Base-by-base conservation (phyloP, 1,140 invertebrate species). In the Leptopilina clavipes region DNA sequence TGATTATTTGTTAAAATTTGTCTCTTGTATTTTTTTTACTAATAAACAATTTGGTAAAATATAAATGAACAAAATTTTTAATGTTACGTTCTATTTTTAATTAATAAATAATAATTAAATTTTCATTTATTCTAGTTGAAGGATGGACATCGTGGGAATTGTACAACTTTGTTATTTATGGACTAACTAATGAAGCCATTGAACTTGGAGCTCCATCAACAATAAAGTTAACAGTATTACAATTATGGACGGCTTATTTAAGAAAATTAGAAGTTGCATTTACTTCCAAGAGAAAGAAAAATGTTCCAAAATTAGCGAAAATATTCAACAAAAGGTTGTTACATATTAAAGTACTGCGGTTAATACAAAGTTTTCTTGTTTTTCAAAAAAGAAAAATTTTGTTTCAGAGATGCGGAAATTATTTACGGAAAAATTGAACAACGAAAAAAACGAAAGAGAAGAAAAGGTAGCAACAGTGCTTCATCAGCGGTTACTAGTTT, bases 231-330 rank as follows among this genome's bases (percentile, higher is more conserved):
- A 92, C 92, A 76, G 85, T 92, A 6, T 89, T 93, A 19, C 92
- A 93, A 77, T 78, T 95, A n/a, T 95, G 94, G 94, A 88, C 92
- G 19, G 86, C 85, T 0, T 94, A 94, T 86, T 88, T 94, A 78
- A 82, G 89, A 40, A 91, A 91, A 81, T 85, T 93, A 74, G 91
- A 94, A 86, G 91, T 93, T 12, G 92, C 93, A 8, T 93, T 93
- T 79, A 90, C 90, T 75, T 91, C 91, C 3, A 89, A 85, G 18
- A 87, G 85, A 1, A 78, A 81, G 10, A 89, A 89, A 73, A 45
- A 73, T 7, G 70, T 91, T 31, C 93, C 93, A 11, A 93, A 92
- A 83, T 81, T 94, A 12, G 87, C 91, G 54, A 84, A 90, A 25
- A 86, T 86, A 19, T 92, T 89, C 79, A 75, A 87, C 44, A 87